Evolutionary conservation across 2,113 vertebrate species (phyloP), one percentile per base, ranked within the genome.

Genomic region (Odocoileus virginianus): DNA sequence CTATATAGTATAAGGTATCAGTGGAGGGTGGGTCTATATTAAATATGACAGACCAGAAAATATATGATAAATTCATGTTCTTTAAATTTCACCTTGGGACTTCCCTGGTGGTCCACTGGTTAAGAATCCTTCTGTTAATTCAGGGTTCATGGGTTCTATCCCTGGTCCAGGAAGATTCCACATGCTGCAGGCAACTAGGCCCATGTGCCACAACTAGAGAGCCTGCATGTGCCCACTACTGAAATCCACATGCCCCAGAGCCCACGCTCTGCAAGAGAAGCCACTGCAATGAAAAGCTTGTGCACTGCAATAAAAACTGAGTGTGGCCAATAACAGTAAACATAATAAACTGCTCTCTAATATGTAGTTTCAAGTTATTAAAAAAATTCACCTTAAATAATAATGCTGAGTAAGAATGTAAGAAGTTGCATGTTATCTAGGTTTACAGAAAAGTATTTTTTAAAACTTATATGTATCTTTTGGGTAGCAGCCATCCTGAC

Each of bases 21-120:
- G 55, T 97, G 76, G 25, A 92, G 74, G 9, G 5, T 60, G 6
- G 15, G 2, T 81, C 16, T 95, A 11, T 78, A 84, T 57, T 85
- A 36, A 74, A 74, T 74, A 40, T 40, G 67, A 40, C 40, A 36
- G n/a, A 40, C n/a, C 19, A 74, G 67, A 40, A 74, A 87, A 71
- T 85, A 2, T 19, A 33, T 87, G 36, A 93, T 43, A 94, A 79
- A 95, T 67, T 90, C 21, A 28, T 47, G 21, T 76, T 91, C 67
- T 97, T 97, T 50, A 97, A 64, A 36, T 55, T 95, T 95, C 67
- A 67, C 16, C 64, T 71, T 71, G 67, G 67, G 2, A 13, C 19
- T 71, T 71, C 19, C 10, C 36, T 40, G 19, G 67, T 40, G n/a
- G 67, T 40, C 67, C n/a, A 71, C n/a, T 71, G n/a, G 67, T 19